Conservation (phyloP, 2,113 vertebrate genomes). For the Rhea americana region DNA sequence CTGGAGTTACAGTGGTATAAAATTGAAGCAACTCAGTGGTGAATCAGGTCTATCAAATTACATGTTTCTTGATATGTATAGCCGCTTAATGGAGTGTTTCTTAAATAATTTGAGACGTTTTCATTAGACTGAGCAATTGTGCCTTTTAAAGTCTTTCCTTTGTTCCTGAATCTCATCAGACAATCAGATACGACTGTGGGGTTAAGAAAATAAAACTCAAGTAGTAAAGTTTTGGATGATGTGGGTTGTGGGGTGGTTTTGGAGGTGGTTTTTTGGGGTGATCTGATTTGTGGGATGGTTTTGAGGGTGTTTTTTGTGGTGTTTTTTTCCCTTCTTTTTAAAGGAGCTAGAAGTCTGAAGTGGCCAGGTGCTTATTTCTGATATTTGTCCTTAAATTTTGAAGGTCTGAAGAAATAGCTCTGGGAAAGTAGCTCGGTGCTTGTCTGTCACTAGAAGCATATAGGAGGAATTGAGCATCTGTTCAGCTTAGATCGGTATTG, state of each 20-base stretch:
- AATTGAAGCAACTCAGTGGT: neutral
- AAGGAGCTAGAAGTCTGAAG: neutral
- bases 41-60: conserved; percentile 4
- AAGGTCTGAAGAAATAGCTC: neutral
- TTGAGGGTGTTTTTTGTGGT: too few relatives aligned
- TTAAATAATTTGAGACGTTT: conserved; percentile 58
- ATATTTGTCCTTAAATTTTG: neutral
- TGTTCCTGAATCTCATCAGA: conserved; percentile 2
- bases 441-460: neutral
- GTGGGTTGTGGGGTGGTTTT: too few relatives aligned
- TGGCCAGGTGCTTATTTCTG: neutral
- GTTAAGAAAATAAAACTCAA: neutral
- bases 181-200: neutral
- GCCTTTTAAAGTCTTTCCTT: conserved; percentile 21
- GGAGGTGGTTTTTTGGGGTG: too few relatives aligned
- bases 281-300: too few relatives aligned
- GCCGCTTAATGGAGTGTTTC: conserved; percentile 37
- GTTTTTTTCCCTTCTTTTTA: neutral
- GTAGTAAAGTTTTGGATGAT: neutral
- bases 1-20: neutral
- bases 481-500: neutral
- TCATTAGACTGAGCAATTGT: conserved; percentile 46
- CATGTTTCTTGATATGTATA: neutral
- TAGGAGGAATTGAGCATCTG: neutral
- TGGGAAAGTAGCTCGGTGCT: neutral